Conservation (phyloP, 2,113 vertebrate genomes). For the Gasterosteus aculeatus region DNA sequence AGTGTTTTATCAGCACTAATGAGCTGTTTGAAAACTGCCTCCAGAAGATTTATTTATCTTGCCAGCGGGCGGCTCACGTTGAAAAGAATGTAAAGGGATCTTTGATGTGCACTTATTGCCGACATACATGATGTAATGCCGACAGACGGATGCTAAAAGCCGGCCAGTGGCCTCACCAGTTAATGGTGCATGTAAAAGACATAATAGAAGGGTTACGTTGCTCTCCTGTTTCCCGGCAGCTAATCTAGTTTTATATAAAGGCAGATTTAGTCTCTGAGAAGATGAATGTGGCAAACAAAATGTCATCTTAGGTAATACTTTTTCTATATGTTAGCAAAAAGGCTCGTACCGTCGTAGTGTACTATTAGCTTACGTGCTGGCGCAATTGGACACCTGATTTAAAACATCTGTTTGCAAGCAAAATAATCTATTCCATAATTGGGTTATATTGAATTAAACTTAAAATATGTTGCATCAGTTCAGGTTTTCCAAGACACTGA, state of each 20-base stretch:
- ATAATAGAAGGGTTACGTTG: neutral
- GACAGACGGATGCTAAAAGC: neutral
- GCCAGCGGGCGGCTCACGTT: neutral
- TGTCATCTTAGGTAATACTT: too few species aligned
- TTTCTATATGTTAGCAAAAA: neutral
- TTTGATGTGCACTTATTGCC: neutral
- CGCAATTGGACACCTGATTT: neutral
- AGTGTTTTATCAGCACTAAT: neutral
- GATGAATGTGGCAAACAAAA: neutral
- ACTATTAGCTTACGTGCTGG: neutral
- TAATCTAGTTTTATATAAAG: neutral
- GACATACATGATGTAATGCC: neutral
- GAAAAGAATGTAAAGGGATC: neutral
- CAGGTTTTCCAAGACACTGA: neutral
- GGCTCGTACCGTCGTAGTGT: neutral
- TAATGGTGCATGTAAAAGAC: neutral
- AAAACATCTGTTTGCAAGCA: constrained; percentile 1
- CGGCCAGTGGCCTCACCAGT: neutral
- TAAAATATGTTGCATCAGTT: constrained; percentile 9
- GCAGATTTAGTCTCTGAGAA: neutral
- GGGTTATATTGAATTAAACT: neutral
- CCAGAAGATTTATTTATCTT: neutral
- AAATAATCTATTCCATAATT: constrained; percentile 1
- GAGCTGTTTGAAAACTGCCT: neutral
- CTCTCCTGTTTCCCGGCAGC: neutral